Conservation (phyloP, 2,113 vertebrate species). For the Rhynchopsitta pachyrhyncha region DNA sequence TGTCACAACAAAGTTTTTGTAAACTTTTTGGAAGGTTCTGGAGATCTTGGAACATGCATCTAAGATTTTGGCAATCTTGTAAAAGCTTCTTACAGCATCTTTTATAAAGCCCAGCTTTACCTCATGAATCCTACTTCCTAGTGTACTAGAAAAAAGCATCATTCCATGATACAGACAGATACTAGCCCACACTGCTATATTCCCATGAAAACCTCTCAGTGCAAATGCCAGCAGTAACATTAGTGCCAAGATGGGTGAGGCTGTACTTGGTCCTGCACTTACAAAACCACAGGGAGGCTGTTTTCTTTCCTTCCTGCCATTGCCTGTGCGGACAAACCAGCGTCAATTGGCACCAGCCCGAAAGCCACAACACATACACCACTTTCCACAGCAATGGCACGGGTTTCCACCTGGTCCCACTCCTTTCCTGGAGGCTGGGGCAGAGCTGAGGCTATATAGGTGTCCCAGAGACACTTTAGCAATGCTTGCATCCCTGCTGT, state of each 20-base stretch:
- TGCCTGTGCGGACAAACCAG: not conserved
- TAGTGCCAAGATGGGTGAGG: not conserved
- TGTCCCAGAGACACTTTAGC: not conserved
- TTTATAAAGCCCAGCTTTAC: not conserved
- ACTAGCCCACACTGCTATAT: not conserved
- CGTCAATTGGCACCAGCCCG: rapidly evolving
- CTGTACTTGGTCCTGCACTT: not conserved
- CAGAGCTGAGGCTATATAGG: not conserved
- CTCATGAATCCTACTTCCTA: not conserved
- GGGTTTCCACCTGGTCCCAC: not conserved
- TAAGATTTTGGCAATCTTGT: not conserved
- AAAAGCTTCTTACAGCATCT: not conserved
- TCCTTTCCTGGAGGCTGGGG: not conserved
- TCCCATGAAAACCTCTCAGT: not conserved
- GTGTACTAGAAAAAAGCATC: not conserved
- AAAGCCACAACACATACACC: not conserved
- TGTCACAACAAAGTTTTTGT: not conserved
- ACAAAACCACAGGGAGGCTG: not conserved
- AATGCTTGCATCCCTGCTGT: not conserved
- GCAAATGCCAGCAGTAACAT: not conserved
- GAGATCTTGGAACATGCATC: not conserved
- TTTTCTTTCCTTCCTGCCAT: not conserved
- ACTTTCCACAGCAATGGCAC: not conserved
- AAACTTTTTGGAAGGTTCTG: not conserved
- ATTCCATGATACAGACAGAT: rapidly evolving